Evolutionary conservation across 2,113 vertebrate genomes (phyloP).

Genomic region (Notechis scutatus): DNA sequence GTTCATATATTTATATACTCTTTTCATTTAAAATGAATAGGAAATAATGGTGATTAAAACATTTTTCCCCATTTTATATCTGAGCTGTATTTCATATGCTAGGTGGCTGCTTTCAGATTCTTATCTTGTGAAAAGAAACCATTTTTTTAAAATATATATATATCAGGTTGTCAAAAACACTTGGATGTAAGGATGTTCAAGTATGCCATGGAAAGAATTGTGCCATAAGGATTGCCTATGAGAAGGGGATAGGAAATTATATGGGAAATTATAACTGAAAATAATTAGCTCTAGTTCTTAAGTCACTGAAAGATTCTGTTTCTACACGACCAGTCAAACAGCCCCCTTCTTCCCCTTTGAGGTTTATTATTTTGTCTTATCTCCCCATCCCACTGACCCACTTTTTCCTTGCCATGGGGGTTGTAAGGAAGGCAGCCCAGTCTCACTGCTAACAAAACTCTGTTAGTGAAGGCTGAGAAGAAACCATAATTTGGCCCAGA

Average conservation of each 20-base stretch:
- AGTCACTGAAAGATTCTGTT: not conserved
- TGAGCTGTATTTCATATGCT: not conserved
- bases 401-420: not conserved
- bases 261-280: not conserved
- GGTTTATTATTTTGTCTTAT: not conserved
- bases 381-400: not conserved
- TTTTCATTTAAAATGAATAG: not conserved
- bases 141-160: not conserved
- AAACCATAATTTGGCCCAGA: not conserved
- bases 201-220: not conserved
- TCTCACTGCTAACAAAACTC: not conserved
- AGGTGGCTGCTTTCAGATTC: not conserved
- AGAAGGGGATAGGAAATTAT: not conserved
- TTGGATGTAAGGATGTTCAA: no score
- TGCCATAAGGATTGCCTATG: not conserved
- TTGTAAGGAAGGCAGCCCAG: not conserved
- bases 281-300: not conserved
- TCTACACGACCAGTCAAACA: not conserved
- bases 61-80: not conserved
- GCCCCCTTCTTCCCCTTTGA: not conserved
- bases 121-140: not conserved
- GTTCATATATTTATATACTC: not conserved
- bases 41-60: not conserved
- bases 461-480: not conserved
- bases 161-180: not conserved